These are phyloP conservation scores for Leucosticte australis DNA, from an alignment of 2,113 vertebrate genomes.

Conservation along the genomic window DNA sequence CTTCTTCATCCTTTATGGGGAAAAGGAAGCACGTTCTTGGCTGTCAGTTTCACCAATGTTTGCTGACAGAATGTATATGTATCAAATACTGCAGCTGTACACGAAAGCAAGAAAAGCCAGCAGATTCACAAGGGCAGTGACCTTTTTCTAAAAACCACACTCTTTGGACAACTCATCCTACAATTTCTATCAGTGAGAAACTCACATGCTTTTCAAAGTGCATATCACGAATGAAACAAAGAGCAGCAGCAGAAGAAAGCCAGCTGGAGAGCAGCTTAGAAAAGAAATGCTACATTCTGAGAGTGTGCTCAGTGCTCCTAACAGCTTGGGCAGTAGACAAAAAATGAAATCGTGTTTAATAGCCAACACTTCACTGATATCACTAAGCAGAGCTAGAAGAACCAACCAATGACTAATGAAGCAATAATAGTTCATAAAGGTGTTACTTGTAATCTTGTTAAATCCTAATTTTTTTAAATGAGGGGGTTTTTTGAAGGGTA, in stretches of 20 bases:
- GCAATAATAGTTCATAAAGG: not conserved
- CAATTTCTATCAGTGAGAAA: slow-evolving; percentile 33
- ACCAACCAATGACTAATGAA: not conserved
- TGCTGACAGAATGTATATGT: not conserved
- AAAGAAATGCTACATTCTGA: not conserved
- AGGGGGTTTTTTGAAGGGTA: not conserved
- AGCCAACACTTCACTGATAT: not conserved
- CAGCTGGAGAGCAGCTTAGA: not conserved
- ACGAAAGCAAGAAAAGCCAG: not conserved
- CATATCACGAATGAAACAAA: slow-evolving; percentile 21
- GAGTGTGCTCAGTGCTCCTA: not conserved
- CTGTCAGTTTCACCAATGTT: not conserved
- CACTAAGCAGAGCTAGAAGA: not conserved
- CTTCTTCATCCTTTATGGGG: not conserved
- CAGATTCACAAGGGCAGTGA: not conserved
- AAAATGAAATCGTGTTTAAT: not conserved
- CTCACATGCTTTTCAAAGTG: not conserved
- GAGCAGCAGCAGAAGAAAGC: not conserved
- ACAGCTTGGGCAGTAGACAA: not conserved
- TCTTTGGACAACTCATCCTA: slow-evolving; percentile 9
- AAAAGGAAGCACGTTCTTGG: not conserved
- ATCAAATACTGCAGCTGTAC: not conserved
- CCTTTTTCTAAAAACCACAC: slow-evolving; percentile 26
- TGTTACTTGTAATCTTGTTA: not conserved
- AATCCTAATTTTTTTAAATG: not conserved